Base-by-base conservation (phyloP, 2,797 vertebrate species). In the Oryzias sinensis region DNA sequence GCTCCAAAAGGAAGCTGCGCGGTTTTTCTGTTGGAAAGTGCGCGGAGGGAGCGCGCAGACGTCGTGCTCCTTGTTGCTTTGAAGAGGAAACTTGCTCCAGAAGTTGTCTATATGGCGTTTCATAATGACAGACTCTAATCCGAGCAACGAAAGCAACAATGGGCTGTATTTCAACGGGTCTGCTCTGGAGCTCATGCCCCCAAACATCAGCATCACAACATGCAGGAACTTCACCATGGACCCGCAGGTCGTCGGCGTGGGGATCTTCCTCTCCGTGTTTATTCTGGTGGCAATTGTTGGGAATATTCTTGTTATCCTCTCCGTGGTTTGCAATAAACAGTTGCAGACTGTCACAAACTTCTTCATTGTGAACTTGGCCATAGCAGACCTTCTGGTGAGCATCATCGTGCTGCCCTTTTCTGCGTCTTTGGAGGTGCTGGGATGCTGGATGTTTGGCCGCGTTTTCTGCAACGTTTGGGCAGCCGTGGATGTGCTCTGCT, bases 381-480 rank as follows among this genome's bases (percentile, higher is more conserved):
- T 98, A 6, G 97, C 97, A 0, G 97, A 99, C 88, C 86, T 99
- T 56, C 91, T 99, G 42, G 77, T 99, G 17, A 95, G 95, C 84
- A 90, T 93, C 49, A 94, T 95, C 0, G 97, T 99, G 74, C 86
- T 99, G 84, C 97, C 97, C 1, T 98, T 99, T 84, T 98, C 96
- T 0, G 97, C 97, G 27, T 96, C 96, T 8, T 84, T 98, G 78
- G 97, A 99, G 87, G 95, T 99, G 0, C 14, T 98, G 62, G 97
- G 96, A 37, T 95, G 94, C 87, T 99, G 97, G 97, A 92, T 92
- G 77, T 99, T 99, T 0, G 97, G 97, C 2, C 89, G 97, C 53
- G 89, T 96, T 46, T 99, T 99, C 90, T 99, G 97, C 68, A 96
- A 98, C 90, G 94, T 99, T 81, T 99, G 97, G 97, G 97, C 97